phyloP scores from a whole-genome alignment of 2,113 vertebrate genomes.

The Strix uralensis region DNA sequence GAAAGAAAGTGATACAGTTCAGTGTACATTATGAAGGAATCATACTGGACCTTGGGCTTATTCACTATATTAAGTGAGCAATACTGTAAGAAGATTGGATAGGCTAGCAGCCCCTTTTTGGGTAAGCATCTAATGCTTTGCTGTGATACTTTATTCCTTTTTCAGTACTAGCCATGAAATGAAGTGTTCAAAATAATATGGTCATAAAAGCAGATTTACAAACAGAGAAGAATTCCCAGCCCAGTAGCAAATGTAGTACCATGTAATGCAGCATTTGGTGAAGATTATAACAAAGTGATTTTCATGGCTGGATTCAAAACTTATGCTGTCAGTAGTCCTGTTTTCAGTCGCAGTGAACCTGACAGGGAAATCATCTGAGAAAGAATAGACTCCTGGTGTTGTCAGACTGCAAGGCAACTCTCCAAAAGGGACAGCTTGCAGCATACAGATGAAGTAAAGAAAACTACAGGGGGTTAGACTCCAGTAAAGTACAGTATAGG shows the following conservation, averaged over 20 bases:
- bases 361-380: slow-evolving; percentile 9
- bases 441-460: not conserved
- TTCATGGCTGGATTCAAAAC: slow-evolving; percentile 49
- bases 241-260: not conserved
- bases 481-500: not conserved
- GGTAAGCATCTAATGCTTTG: slow-evolving; percentile 11
- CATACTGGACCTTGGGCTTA: not conserved
- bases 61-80: not conserved
- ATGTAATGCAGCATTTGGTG: slow-evolving; percentile 26
- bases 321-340: not conserved
- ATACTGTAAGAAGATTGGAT: slow-evolving; percentile 21
- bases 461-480: not conserved
- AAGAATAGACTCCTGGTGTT: not conserved
- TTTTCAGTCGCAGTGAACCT: slow-evolving; percentile 7
- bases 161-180: slow-evolving; percentile 33
- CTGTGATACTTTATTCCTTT: slow-evolving; percentile 12
- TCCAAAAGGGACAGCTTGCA: not conserved
- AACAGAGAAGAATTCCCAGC: slow-evolving; percentile 20
- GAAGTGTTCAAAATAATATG: slow-evolving; percentile 24
- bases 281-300: not conserved
- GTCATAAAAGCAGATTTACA: slow-evolving; percentile 39
- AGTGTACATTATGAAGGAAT: not conserved
- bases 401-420: not conserved
- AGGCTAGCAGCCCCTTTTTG: not conserved
- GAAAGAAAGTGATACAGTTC: not conserved